Conservation (phyloP, 2,797 vertebrate genomes). For the Epinephelus malabaricus region DNA sequence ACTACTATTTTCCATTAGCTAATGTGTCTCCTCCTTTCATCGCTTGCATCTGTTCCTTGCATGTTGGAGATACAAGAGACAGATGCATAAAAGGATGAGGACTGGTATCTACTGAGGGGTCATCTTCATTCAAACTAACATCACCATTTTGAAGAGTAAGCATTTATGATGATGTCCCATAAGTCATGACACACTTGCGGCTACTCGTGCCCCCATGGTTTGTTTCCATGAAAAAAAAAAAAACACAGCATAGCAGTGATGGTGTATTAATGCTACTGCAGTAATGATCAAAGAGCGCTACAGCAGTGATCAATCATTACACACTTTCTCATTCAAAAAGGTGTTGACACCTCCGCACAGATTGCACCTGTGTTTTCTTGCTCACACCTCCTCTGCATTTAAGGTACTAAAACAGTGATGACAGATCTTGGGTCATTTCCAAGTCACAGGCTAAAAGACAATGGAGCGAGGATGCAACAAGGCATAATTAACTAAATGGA, state of each 20-base stretch:
- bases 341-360: not conserved
- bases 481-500: conserved; percentile 13
- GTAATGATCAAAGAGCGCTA: conserved; percentile 29
- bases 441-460: not conserved
- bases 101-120: not conserved
- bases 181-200: conserved; percentile 12
- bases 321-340: not conserved
- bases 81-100: not conserved
- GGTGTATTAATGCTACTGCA: conserved; percentile 39
- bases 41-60: not conserved
- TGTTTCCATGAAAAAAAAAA: not conserved
- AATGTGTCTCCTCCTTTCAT: not conserved
- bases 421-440: not conserved
- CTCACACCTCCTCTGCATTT: not conserved
- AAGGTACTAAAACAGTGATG: not conserved
- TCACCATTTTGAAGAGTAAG: conserved; percentile 4
- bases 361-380: not conserved
- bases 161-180: conserved; percentile 15
- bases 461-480: too few relatives aligned
- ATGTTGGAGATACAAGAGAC: too few relatives aligned
- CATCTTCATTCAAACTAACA: not conserved
- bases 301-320: conserved; percentile 16
- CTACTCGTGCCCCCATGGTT: not conserved
- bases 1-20: not conserved
- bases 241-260: not conserved